A percentile compares a stretch with the other conserved stretches of the same genome.
phyloP scores from a whole-genome alignment of 1,140 invertebrate species.

The Hylaeus anthracinus region DNA sequence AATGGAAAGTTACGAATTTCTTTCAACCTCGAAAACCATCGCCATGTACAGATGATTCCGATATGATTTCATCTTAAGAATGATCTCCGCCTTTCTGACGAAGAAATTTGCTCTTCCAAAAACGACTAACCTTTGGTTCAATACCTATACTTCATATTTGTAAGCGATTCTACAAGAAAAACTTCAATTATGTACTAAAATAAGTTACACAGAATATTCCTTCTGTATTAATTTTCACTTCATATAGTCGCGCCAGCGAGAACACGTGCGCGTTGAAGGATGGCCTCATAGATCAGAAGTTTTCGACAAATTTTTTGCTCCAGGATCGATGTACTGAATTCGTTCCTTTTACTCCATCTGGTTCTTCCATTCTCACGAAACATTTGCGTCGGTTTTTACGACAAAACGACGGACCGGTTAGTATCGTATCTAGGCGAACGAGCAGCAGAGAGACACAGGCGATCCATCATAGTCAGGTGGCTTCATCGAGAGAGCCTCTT shows the following conservation, averaged over 20 bases:
- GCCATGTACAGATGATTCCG: too few relatives aligned
- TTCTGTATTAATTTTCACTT: neutral
- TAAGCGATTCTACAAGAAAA: too few relatives aligned
- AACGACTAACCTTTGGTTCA: too few relatives aligned
- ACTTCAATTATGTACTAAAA: too few relatives aligned
- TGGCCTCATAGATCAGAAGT: too few relatives aligned
- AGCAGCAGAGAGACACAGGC: slow-evolving; percentile 29
- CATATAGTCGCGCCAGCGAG: neutral
- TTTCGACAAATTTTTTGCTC: neutral
- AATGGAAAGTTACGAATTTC: neutral
- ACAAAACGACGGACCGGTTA: slow-evolving; percentile 48
- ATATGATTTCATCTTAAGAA: too few relatives aligned
- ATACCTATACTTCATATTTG: too few relatives aligned
- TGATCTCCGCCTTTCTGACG: too few relatives aligned
- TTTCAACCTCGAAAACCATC: neutral
- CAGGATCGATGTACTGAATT: neutral
- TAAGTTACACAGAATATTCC: too few relatives aligned
- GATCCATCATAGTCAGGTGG: slow-evolving; percentile 63
- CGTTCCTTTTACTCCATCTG: neutral
- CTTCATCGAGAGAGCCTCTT: slow-evolving; percentile 54
- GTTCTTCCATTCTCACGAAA: neutral
- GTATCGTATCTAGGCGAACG: slow-evolving; percentile 34
- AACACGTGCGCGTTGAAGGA: neutral
- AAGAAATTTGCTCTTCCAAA: too few relatives aligned
- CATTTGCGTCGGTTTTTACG: slow-evolving; percentile 27